These are phyloP conservation scores for Thunnus thynnus DNA, from an alignment of 2,113 vertebrate species.

Conservation along the genomic window DNA sequence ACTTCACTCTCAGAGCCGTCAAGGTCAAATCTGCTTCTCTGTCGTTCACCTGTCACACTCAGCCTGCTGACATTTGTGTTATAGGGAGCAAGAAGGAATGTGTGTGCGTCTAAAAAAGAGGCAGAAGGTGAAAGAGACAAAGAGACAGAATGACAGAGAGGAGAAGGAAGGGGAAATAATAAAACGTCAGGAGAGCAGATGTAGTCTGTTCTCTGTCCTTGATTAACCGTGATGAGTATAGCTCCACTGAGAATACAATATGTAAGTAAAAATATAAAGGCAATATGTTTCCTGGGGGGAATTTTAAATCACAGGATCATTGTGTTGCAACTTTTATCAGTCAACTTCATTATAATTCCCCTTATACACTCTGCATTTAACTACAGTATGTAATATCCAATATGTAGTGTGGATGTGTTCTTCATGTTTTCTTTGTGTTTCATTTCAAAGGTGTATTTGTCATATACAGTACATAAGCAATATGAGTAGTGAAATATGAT, in stretches of 20 bases:
- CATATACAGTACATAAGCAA: no score
- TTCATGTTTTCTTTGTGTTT: not conserved
- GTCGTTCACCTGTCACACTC: slow-evolving; percentile 81
- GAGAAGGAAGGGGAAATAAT: slow-evolving; percentile 63
- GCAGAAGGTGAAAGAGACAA: slow-evolving; percentile 32
- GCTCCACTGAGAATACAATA: slow-evolving; percentile 56
- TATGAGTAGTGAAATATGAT: no score
- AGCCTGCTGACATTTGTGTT: slow-evolving; percentile 80
- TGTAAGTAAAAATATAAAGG: slow-evolving; percentile 67
- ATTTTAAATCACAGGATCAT: slow-evolving; percentile 60
- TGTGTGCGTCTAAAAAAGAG: slow-evolving; percentile 42
- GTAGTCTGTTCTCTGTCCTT: slow-evolving; percentile 74
- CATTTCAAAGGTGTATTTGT: not conserved
- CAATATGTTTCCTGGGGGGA: slow-evolving; percentile 68
- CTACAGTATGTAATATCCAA: no score
- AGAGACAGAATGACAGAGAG: slow-evolving; percentile 62
- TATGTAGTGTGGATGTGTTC: not conserved
- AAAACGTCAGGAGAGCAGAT: slow-evolving; percentile 76
- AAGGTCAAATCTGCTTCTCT: slow-evolving; percentile 81
- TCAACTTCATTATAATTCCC: not conserved
- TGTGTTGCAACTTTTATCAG: slow-evolving; percentile 22
- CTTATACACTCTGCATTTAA: not conserved
- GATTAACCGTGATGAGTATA: slow-evolving; percentile 74
- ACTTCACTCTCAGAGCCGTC: slow-evolving; percentile 73
- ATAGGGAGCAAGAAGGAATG: slow-evolving; percentile 39